These are phyloP conservation scores for Agrotis clavis DNA, from an alignment of 2,888 invertebrate species.

Conservation along the genomic window DNA sequence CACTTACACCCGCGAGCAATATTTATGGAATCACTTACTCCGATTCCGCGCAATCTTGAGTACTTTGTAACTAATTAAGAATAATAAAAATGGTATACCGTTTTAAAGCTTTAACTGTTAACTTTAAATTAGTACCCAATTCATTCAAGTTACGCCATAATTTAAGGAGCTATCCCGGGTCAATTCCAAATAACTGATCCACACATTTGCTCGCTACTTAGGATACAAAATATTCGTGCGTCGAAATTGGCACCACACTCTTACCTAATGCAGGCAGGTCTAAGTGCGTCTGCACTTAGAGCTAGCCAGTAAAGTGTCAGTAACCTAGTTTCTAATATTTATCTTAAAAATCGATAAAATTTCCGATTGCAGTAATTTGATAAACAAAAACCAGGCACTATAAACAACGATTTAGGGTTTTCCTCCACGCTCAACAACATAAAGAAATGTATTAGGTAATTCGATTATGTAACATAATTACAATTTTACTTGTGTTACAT, in stretches of 20 bases:
- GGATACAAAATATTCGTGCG: not conserved
- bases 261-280: not conserved
- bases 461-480: not conserved
- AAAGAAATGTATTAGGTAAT: slow-evolving; percentile 1
- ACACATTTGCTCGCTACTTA: too few species aligned
- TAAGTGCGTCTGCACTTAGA: slow-evolving; percentile 9
- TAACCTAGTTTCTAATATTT: slow-evolving; percentile 1
- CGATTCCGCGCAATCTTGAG: too few species aligned
- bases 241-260: not conserved
- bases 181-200: too few species aligned
- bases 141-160: too few species aligned
- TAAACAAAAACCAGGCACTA: not conserved
- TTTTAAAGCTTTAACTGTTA: too few species aligned
- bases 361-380: not conserved
- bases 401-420: slow-evolving; percentile 3
- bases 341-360: not conserved
- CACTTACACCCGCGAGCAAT: too few species aligned
- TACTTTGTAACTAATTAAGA: too few species aligned
- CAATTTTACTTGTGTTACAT: not conserved
- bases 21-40: too few species aligned
- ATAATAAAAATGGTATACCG: too few species aligned
- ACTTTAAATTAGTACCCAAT: too few species aligned
- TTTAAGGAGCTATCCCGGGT: too few species aligned
- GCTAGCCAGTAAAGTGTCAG: not conserved
- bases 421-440: slow-evolving; percentile 2